A percentile compares a stretch with the other conserved stretches of the same genome.
These are phyloP conservation scores for Acromyrmex charruanus DNA, from an alignment of 1,140 invertebrate genomes.

Conservation along the genomic window DNA sequence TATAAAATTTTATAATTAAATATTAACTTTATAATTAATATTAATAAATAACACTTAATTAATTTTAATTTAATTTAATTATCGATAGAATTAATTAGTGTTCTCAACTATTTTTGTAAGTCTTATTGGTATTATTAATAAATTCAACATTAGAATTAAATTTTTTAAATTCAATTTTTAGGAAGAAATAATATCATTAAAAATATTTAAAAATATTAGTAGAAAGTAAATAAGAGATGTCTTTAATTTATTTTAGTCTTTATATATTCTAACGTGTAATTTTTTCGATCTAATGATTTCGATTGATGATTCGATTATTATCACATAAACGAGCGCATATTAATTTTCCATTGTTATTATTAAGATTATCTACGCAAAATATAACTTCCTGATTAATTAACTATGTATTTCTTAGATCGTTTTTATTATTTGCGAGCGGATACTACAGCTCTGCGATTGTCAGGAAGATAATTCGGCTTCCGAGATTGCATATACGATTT, in stretches of 20 bases:
- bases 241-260: slow-evolving; percentile 25
- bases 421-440: slow-evolving; percentile 92
- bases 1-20: slow-evolving; percentile 23
- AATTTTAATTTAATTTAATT: background rate
- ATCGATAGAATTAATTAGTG: background rate
- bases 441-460: slow-evolving; percentile 90
- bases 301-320: background rate
- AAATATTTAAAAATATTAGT: background rate
- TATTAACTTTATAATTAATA: too few relatives aligned
- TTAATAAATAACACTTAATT: background rate
- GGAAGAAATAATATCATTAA: background rate
- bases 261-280: slow-evolving; percentile 67
- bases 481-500: slow-evolving; percentile 81
- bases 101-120: background rate
- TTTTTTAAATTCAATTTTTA: background rate
- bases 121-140: background rate
- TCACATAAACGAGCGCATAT: background rate
- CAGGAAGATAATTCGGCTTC: slow-evolving; percentile 85
- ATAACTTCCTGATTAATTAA: background rate
- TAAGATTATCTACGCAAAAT: background rate
- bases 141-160: background rate
- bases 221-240: background rate
- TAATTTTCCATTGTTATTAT: background rate
- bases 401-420: slow-evolving; percentile 88
- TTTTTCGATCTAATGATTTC: background rate